These are phyloP conservation scores for Palloptera scutellata DNA, from an alignment of 2,888 invertebrate genomes.

Conservation along the genomic window DNA sequence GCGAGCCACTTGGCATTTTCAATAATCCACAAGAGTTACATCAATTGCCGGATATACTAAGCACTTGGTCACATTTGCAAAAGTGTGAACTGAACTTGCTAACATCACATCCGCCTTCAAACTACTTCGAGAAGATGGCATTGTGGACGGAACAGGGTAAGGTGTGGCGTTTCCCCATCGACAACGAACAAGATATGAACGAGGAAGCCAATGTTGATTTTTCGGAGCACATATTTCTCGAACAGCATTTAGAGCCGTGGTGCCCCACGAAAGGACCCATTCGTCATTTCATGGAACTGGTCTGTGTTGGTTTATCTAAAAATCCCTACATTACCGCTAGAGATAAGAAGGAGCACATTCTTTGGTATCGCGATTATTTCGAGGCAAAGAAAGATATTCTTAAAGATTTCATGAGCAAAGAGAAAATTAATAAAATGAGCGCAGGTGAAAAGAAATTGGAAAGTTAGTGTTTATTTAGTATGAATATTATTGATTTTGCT, in stretches of 20 bases:
- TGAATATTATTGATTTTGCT: too few species aligned
- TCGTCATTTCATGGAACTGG: slow-evolving; percentile 96
- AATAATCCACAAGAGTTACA: slow-evolving; percentile 48
- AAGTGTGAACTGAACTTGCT: slow-evolving; percentile 74
- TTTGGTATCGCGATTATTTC: slow-evolving; percentile 93
- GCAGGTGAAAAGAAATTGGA: background rate
- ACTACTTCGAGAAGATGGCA: slow-evolving; percentile 93
- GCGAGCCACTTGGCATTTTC: slow-evolving; percentile 73
- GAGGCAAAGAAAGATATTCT: slow-evolving; percentile 78
- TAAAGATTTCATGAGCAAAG: slow-evolving; percentile 56
- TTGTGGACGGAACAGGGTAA: slow-evolving; percentile 94
- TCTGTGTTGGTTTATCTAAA: slow-evolving; percentile 90
- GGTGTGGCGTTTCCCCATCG: slow-evolving; percentile 95
- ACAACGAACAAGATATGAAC: slow-evolving; percentile 90
- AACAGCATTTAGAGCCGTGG: slow-evolving; percentile 84
- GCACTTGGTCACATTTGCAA: slow-evolving; percentile 75
- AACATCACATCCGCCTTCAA: slow-evolving; percentile 78
- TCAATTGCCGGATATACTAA: slow-evolving; percentile 61
- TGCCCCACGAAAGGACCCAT: slow-evolving; percentile 92
- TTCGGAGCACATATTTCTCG: slow-evolving; percentile 93
- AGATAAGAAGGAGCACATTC: slow-evolving; percentile 88
- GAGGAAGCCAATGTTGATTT: slow-evolving; percentile 80
- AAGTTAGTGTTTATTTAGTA: too few species aligned
- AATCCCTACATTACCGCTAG: slow-evolving; percentile 89
- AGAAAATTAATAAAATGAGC: slow-evolving; percentile 33